Base-by-base conservation (phyloP, 2,113 vertebrate species). In the Spea bombifrons region DNA sequence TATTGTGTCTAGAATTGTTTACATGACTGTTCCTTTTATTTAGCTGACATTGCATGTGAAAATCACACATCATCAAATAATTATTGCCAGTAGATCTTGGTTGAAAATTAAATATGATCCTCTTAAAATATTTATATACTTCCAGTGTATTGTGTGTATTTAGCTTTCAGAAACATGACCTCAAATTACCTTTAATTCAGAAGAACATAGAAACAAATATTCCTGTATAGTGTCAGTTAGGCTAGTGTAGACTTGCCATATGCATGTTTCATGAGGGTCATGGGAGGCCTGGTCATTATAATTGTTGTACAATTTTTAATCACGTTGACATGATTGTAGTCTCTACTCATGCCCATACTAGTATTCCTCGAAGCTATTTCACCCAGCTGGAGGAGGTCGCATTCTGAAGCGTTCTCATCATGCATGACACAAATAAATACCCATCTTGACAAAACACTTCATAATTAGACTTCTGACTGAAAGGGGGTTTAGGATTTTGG, bases 301-400 rank as follows among this genome's bases (percentile, higher is more conserved):
- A 59, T 12, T 59, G 10, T 59, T 59, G 55, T 59, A 59, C 55
- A 59, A 59, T 59, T 59, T 59, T 59, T 59, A 59, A 59, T 59
- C 55, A 59, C 55, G 15, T 13, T 59, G 55, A 59, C 55, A 59
- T 59, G 55, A 59, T 59, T 59, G 15, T 59, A 59, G 55, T 12
- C 55, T 59, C 15, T 13, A 13, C 15, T 59, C 55, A 59, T 13
- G 55, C 15, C 55, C 7, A 13, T 13, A 59, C 55, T 59, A 59
- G 55, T 13, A 59, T 13, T 13, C 55, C 55, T 59, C 55, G 8
- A 59, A 59, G 55, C 55, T 12, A 59, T 59, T 59, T 59, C 55
- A 59, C 15, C 4, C 15, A 13, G 15, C 55, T 59, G 55, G 10
- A 4, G 12, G 10, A 59, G 10, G 55, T 13, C 55, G 15, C 8